phyloP scores from a whole-genome alignment of 2,888 invertebrate species.

The Microplitis deprimator region DNA sequence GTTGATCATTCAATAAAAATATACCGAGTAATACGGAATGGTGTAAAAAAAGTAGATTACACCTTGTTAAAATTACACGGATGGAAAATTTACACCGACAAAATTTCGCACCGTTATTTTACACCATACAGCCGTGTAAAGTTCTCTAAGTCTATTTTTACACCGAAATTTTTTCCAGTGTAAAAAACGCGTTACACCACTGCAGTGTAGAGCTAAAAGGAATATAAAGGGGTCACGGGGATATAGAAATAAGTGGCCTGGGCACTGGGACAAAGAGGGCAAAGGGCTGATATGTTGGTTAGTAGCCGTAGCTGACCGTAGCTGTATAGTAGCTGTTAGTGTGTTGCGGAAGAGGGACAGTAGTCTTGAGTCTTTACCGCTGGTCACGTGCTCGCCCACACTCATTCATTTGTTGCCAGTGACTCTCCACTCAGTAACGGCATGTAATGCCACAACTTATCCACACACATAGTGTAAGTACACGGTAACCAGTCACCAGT shows the following conservation, averaged over 20 bases:
- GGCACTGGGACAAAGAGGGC: constrained; percentile 19
- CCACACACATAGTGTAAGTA: background rate
- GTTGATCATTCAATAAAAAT: no score
- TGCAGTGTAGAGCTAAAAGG: background rate
- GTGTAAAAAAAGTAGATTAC: no score
- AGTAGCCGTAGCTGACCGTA: background rate
- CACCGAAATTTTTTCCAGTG: no score
- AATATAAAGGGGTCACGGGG: constrained; percentile 16
- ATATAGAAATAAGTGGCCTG: constrained; percentile 7
- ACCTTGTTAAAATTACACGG: no score
- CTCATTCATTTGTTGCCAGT: constrained; percentile 66
- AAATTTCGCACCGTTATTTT: no score
- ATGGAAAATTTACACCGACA: no score
- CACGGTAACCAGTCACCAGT: no score
- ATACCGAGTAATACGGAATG: no score
- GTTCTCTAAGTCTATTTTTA: no score
- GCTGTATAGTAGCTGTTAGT: background rate
- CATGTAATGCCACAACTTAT: background rate
- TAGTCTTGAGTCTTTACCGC: constrained; percentile 55
- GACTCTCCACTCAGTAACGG: constrained; percentile 59
- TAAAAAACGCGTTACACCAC: background rate
- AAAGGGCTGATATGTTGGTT: constrained; percentile 17
- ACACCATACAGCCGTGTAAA: no score
- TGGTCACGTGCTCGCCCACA: constrained; percentile 66
- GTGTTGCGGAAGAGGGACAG: constrained; percentile 31